Evolutionary conservation across 2,113 vertebrate genomes (phyloP).

Genomic region (Eretmochelys imbricata): DNA sequence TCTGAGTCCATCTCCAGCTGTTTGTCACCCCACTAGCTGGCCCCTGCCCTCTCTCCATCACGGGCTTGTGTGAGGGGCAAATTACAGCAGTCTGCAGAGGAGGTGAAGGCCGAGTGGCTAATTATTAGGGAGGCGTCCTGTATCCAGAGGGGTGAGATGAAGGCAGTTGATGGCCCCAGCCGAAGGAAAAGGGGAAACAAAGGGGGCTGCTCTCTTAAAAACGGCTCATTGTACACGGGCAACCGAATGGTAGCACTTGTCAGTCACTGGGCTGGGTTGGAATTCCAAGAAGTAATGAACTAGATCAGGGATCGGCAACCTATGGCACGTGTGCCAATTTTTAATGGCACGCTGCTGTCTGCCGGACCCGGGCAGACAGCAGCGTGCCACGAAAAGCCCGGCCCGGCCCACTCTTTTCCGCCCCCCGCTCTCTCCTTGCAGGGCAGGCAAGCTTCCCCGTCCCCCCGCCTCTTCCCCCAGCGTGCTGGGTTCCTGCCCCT

Average conservation of each 20-base stretch:
- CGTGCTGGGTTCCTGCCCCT: too few species aligned
- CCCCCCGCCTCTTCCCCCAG: too few species aligned
- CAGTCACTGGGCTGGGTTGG: neutral
- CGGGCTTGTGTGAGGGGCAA: neutral
- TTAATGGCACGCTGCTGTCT: too few species aligned
- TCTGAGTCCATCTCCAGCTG: neutral
- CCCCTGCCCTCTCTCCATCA: fast-evolving
- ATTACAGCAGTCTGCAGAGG: neutral
- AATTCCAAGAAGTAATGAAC: neutral
- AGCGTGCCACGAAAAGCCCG: too few species aligned
- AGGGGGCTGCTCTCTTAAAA: neutral
- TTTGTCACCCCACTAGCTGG: neutral
- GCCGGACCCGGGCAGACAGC: too few species aligned
- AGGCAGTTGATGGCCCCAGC: neutral
- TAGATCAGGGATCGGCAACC: neutral
- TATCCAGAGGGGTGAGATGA: fast-evolving
- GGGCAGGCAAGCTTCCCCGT: too few species aligned
- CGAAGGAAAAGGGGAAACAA: fast-evolving
- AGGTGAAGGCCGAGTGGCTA: neutral
- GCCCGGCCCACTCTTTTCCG: too few species aligned
- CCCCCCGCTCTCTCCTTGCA: too few species aligned
- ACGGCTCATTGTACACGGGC: neutral
- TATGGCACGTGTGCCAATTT: too few species aligned
- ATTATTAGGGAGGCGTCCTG: neutral
- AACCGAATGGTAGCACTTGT: neutral